Conservation (phyloP, 2,797 vertebrate species). For the Enteromius anoplus region DNA sequence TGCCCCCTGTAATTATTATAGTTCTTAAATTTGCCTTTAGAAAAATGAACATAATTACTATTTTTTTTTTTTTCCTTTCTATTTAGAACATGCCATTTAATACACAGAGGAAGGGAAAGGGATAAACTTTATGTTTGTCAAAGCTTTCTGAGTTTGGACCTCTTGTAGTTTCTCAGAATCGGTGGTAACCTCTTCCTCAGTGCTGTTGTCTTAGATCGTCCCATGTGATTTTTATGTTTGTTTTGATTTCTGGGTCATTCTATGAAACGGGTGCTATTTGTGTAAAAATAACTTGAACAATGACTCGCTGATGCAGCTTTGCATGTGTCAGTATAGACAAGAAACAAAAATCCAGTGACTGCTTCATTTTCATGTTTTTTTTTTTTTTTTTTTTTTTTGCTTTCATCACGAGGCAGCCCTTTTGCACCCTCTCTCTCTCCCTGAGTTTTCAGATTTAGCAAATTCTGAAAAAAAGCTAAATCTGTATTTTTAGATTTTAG, state of each 20-base stretch:
- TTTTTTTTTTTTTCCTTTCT: background rate
- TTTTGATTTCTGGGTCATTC: constrained; percentile 8
- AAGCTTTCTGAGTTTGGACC: background rate
- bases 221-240: constrained; percentile 3
- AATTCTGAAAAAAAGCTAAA: background rate
- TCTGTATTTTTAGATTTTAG: background rate
- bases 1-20: background rate
- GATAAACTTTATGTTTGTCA: background rate
- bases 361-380: background rate
- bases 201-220: background rate
- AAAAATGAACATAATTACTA: background rate
- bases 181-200: background rate
- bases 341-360: background rate
- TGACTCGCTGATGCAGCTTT: background rate
- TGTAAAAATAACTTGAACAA: background rate
- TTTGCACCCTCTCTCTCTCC: background rate
- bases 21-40: background rate
- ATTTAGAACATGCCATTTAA: background rate
- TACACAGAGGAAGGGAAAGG: background rate
- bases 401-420: background rate
- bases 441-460: background rate
- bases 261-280: background rate
- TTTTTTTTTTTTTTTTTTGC: background rate
- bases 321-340: background rate
- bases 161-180: constrained; percentile 2